Conservation (phyloP, 2,113 vertebrate species). For the Dicerorhinus sumatrensis region DNA sequence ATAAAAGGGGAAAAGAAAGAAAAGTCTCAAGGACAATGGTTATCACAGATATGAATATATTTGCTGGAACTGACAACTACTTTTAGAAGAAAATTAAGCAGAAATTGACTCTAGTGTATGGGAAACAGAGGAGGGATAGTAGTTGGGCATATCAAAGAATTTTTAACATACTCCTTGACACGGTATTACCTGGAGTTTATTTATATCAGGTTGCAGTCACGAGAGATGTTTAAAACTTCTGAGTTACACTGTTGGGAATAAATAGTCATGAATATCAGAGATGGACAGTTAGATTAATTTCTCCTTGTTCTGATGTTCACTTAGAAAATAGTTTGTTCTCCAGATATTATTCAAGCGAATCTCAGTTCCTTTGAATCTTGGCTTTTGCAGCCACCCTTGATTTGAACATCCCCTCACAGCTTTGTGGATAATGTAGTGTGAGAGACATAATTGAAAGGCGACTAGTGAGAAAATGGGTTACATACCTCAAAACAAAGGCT, state of each 20-base stretch:
- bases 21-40: neutral
- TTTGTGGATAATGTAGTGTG: slow-evolving; percentile 73
- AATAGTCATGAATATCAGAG: neutral
- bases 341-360: neutral
- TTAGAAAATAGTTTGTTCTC: slow-evolving; percentile 26
- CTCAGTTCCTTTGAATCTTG: slow-evolving; percentile 52
- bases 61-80: neutral
- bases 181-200: neutral
- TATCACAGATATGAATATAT: neutral
- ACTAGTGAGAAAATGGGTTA: slow-evolving; percentile 65
- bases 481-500: slow-evolving; percentile 69
- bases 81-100: slow-evolving; percentile 49
- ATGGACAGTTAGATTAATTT: neutral
- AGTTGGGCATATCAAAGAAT: neutral
- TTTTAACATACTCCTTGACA: neutral
- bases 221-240: neutral
- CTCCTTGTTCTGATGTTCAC: neutral
- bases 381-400: slow-evolving; percentile 42
- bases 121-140: neutral
- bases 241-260: neutral
- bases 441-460: slow-evolving; percentile 72
- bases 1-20: neutral
- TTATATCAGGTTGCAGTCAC: neutral
- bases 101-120: neutral
- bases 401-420: slow-evolving; percentile 58